Base-by-base conservation (phyloP, 2,113 vertebrate species). In the Pomatostomus ruficeps region DNA sequence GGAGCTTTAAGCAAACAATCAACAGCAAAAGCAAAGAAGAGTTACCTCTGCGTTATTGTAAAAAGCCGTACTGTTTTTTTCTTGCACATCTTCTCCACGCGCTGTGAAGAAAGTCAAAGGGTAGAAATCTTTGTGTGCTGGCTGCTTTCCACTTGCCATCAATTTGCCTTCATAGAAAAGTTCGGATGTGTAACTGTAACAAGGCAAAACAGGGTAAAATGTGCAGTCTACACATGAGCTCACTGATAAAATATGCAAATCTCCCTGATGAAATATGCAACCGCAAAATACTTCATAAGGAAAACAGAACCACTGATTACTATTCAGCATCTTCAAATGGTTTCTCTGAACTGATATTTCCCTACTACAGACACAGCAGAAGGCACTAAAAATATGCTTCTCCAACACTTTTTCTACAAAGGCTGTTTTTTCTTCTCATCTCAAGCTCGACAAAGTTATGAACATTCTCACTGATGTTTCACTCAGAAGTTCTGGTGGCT, bases 21-120 rank as follows among this genome's bases (percentile, higher is more conserved):
- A 73, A 77, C 63, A 81, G 48, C 31, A 78, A 93, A 95, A 59
- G 26, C 58, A 94, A 95, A 86, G 25, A 87, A 88, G 59, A 86
- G 52, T 86, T 97, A 99, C 99, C 99, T 99, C 99, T 75, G 99
- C 99, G 45, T 99, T 99, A 97, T 99, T 99, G 98, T 99, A 99
- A 98, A 99, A 99, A 78, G 99, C 99, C 58, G 99, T 99, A 97
- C 99, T 99, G 16, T 99, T 99, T 97, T 99, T 99, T 96, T 99
- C 99, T 96, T 99, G 99, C 17, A 99, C 99, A 88, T 99, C 99
- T 97, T 99, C 99, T 91, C 99, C 99, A 89, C 99, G 98, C 71
- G 99, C 99, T 80, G 99, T 99, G 97, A 99, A 99, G 98, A 99
- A 99, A 77, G 99, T 99, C 73, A 99, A 97, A 36, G 99, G 99